phyloP scores from a whole-genome alignment of 2,113 vertebrate genomes.

The Nibea albiflora region DNA sequence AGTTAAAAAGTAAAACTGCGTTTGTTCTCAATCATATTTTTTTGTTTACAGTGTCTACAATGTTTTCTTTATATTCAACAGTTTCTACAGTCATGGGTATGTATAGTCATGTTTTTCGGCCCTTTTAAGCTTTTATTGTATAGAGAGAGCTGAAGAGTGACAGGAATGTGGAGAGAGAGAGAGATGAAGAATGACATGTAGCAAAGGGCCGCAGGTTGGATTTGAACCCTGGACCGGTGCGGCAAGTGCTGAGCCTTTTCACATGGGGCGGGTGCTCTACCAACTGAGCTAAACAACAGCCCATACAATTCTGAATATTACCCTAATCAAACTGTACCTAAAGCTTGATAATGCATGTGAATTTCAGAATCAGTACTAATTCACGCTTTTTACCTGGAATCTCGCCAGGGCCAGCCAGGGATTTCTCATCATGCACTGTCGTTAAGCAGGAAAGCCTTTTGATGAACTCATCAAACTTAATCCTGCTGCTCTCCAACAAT shows the following conservation, averaged over 20 bases:
- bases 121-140: too few relatives aligned
- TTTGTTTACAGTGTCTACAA: not conserved
- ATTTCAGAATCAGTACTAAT: not conserved
- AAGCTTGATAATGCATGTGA: not conserved
- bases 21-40: not conserved
- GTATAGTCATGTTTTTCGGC: not conserved
- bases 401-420: conserved; percentile 87
- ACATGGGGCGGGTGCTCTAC: too few relatives aligned
- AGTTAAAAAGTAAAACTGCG: not conserved
- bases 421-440: conserved; percentile 74
- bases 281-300: too few relatives aligned
- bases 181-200: too few relatives aligned
- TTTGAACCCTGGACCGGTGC: too few relatives aligned
- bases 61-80: too few relatives aligned
- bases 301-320: not conserved
- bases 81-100: not conserved
- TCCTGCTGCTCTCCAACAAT: conserved; percentile 85
- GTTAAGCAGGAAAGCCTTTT: conserved; percentile 88
- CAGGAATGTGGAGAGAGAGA: too few relatives aligned
- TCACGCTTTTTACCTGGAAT: conserved; percentile 88
- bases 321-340: not conserved
- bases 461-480: conserved; percentile 88
- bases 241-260: too few relatives aligned
- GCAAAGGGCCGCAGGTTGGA: too few relatives aligned
- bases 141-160: too few relatives aligned